These are phyloP conservation scores for Scotopteryx bipunctaria DNA, from an alignment of 2,888 invertebrate genomes.

Conservation along the genomic window DNA sequence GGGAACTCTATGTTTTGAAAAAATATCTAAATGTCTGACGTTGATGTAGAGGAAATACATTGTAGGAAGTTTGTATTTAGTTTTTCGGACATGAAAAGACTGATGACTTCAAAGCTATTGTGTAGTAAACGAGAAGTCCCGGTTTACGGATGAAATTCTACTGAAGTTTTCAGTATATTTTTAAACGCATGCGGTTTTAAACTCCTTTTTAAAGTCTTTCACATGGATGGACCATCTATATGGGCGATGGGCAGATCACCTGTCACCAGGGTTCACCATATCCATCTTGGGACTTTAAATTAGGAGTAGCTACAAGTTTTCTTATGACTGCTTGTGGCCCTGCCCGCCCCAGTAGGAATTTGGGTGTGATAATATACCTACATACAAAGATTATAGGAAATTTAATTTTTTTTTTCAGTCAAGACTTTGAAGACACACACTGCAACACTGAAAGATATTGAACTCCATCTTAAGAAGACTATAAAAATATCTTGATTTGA, in stretches of 20 bases:
- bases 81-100: background rate
- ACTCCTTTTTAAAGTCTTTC: too few relatives aligned
- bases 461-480: slow-evolving; percentile 25
- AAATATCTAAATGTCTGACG: background rate
- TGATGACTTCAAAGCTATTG: background rate
- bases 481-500: slow-evolving; percentile 16
- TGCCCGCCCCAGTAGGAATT: too few relatives aligned
- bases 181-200: too few relatives aligned
- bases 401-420: slow-evolving; percentile 60
- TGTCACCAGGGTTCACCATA: too few relatives aligned
- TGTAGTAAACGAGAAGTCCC: background rate
- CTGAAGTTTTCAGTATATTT: too few relatives aligned
- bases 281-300: too few relatives aligned
- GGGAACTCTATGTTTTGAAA: background rate
- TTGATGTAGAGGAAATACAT: background rate
- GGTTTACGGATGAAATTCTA: too few relatives aligned
- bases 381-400: slow-evolving; percentile 14
- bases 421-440: slow-evolving; percentile 54
- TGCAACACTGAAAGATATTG: slow-evolving; percentile 12
- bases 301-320: too few relatives aligned
- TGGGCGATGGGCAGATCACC: too few relatives aligned
- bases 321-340: too few relatives aligned
- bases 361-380: too few relatives aligned
- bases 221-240: too few relatives aligned
- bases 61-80: background rate